phyloP scores from a whole-genome alignment of 2,797 vertebrate genomes.

The Hapalemur alaotrensis region DNA sequence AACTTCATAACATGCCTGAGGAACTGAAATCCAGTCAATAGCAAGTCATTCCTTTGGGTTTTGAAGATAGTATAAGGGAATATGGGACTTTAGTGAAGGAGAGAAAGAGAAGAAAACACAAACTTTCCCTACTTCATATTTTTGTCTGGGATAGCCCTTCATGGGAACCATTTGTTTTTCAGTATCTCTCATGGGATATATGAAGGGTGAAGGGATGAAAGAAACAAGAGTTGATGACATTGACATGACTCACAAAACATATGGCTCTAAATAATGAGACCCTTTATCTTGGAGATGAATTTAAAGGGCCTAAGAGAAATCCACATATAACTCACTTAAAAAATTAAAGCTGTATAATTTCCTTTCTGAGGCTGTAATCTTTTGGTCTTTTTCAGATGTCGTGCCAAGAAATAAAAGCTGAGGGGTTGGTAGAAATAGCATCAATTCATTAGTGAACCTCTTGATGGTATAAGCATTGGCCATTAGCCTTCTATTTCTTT shows the following conservation, averaged over 20 bases:
- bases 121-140: neutral
- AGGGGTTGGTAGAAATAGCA: constrained; percentile 39
- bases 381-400: constrained; percentile 52
- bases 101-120: neutral
- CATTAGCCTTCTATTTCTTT: constrained; percentile 62
- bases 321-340: constrained; percentile 23
- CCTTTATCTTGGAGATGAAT: constrained; percentile 57
- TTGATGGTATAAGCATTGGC: constrained; percentile 38
- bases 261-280: constrained; percentile 48
- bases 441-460: constrained; percentile 45
- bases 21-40: constrained; percentile 14
- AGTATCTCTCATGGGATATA: constrained; percentile 4
- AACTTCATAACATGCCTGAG: neutral
- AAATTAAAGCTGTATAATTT: constrained; percentile 57
- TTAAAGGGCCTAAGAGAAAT: constrained; percentile 33
- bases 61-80: neutral
- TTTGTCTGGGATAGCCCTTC: constrained; percentile 26
- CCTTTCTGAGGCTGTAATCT: constrained; percentile 24
- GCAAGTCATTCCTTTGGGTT: neutral
- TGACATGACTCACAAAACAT: constrained; percentile 54
- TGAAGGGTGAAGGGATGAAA: constrained; percentile 23
- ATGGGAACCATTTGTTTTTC: neutral
- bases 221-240: neutral
- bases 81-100: neutral
- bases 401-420: constrained; percentile 51